Conservation (phyloP, 2,888 invertebrate genomes). For the Epinotia nisella region DNA sequence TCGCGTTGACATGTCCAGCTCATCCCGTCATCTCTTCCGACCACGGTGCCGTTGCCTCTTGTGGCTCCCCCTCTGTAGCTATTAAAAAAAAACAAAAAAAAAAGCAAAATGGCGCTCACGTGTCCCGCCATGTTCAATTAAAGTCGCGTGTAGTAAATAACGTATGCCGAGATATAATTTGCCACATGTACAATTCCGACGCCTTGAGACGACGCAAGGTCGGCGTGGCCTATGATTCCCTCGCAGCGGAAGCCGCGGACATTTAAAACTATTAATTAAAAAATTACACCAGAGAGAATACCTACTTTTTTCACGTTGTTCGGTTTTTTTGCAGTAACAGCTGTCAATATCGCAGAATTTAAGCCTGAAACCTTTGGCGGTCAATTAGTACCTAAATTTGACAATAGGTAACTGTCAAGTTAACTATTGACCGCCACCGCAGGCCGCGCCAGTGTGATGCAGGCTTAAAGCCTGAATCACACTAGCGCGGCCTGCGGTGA, state of each 20-base stretch:
- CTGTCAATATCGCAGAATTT: too few species aligned
- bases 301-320: background rate
- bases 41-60: too few species aligned
- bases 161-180: constrained; percentile 36
- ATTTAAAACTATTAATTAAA: constrained; percentile 20
- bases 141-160: constrained; percentile 53
- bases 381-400: too few species aligned
- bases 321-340: too few species aligned
- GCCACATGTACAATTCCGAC: constrained; percentile 51
- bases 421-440: too few species aligned
- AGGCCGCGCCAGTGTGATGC: too few species aligned
- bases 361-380: too few species aligned
- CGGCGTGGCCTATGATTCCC: constrained; percentile 28
- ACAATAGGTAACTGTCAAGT: too few species aligned
- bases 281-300: background rate
- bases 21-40: too few species aligned
- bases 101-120: constrained; percentile 45
- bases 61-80: background rate
- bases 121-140: constrained; percentile 48
- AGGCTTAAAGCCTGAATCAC: too few species aligned
- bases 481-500: too few species aligned
- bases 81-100: background rate
- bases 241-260: constrained; percentile 6
- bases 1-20: too few species aligned
- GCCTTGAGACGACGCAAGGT: constrained; percentile 51